Evolutionary conservation across 2,113 vertebrate species (phyloP), one percentile per base, ranked within the genome.

Genomic region (Thunnus thynnus): DNA sequence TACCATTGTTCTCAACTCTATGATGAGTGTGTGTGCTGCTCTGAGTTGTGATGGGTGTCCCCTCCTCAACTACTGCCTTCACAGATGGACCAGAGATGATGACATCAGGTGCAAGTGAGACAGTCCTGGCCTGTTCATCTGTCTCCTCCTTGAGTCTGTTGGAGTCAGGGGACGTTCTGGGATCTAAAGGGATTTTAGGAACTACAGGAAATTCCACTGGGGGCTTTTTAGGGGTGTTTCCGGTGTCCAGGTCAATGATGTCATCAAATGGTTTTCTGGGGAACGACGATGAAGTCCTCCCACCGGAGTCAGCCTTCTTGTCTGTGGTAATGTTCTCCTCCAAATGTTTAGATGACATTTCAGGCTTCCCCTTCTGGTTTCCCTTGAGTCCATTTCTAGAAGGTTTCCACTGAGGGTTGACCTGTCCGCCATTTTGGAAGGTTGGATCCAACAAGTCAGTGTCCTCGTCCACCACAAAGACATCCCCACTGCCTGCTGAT

Each of bases 281-380:
- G 58, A 91, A 90, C 0, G 4, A 60, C 0, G 63, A 60, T 4
- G 82, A 65, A 46, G 1, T 75, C 66, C n/a, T 72, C 0, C 52
- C 48, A 3, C 67, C 63, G 0, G 1, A 2, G 1, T 72, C 71
- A 0, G 80, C 74, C 3, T 78, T 90, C 80, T 97, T 97, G 50
- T 95, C 93, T 0, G 66, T 94, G 58, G 96, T 97, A 74, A 95
- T 25, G 2, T 97, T 97, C 72, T 97, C 96, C 32, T 96, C 90
- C 3, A 48, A 6, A 17, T 56, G 65, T 55, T 95, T 92, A 0
- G 93, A 92, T 47, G 79, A 57, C 2, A 11, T 72, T 1, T 94
- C 94, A 52, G 95, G 93, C 76, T 96, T 96, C 51, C 80, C 91
- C 11, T 92, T 94, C 32, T 89, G 90, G 56, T 68, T 84, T 72